phyloP scores from a whole-genome alignment of 2,113 vertebrate genomes.

The Synodontis membranacea region DNA sequence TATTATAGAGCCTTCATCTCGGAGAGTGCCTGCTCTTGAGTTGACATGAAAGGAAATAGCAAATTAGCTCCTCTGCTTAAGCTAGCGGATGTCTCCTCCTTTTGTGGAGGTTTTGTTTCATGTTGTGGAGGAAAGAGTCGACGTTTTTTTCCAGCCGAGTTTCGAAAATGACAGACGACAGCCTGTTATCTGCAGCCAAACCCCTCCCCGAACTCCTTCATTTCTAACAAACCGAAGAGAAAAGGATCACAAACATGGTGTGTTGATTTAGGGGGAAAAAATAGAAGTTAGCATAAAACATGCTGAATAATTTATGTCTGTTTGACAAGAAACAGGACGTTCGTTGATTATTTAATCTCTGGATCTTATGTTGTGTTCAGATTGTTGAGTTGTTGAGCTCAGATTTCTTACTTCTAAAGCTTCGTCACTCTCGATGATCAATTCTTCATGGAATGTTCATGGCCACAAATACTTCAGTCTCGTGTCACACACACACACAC shows the following conservation, averaged over 20 bases:
- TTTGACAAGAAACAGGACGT: conserved; percentile 21
- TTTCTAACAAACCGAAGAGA: conserved; percentile 20
- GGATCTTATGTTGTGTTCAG: not conserved
- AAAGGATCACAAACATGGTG: conserved; percentile 25
- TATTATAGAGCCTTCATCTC: conserved; percentile 46
- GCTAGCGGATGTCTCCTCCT: conserved; percentile 41
- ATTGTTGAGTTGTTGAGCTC: too few relatives aligned
- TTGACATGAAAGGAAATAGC: conserved; percentile 55
- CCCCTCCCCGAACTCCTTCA: conserved; percentile 46
- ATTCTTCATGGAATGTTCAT: not conserved
- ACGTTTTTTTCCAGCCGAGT: conserved; percentile 37
- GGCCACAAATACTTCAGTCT: not conserved
- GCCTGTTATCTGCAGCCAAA: conserved; percentile 53
- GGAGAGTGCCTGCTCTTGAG: conserved; percentile 42
- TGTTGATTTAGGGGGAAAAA: conserved; percentile 18
- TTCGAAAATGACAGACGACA: conserved; percentile 49
- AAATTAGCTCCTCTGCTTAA: conserved; percentile 52
- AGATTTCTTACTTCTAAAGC: not conserved
- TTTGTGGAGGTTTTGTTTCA: conserved; percentile 51
- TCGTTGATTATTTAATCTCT: not conserved
- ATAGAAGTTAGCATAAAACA: conserved; percentile 30
- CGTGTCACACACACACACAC: not conserved
- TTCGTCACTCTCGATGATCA: too few relatives aligned
- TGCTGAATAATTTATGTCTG: conserved; percentile 13
- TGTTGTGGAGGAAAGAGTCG: conserved; percentile 52